Conservation (phyloP, 1,140 invertebrate genomes). For the Bilobella aurantiaca region DNA sequence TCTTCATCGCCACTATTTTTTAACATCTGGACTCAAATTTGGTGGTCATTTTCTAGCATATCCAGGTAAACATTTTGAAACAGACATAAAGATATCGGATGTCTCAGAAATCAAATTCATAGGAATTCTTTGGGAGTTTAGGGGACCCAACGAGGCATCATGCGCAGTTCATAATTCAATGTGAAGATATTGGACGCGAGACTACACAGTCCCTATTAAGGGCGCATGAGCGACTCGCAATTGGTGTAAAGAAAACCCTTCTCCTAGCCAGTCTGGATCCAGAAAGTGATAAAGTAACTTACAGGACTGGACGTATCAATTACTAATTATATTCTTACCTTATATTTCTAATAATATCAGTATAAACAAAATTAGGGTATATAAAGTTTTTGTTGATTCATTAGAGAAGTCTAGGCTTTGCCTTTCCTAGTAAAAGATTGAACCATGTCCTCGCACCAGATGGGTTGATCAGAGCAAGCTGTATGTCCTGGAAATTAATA, state of each 20-base stretch:
- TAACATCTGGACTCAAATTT: neutral
- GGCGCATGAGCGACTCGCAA: neutral
- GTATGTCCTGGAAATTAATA: conserved; percentile 12
- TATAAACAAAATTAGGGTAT: too few species aligned
- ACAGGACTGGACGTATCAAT: neutral
- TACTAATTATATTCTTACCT: neutral
- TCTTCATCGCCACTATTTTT: neutral
- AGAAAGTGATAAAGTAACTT: neutral
- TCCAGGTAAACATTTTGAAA: too few species aligned
- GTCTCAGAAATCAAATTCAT: too few species aligned
- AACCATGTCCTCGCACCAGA: conserved; percentile 8
- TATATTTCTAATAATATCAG: neutral
- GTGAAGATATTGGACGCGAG: neutral
- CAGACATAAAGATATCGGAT: too few species aligned
- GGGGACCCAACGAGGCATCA: neutral
- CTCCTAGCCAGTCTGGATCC: neutral
- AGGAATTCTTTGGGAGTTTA: too few species aligned
- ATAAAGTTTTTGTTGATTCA: neutral
- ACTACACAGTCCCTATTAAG: neutral
- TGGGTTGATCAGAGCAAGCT: neutral
- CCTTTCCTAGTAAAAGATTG: neutral
- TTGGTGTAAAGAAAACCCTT: neutral
- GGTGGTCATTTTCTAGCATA: neutral
- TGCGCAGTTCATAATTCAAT: neutral
- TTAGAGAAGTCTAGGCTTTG: neutral